Base-by-base conservation (phyloP, 1,140 invertebrate species). In the Phymastichus coffea region DNA sequence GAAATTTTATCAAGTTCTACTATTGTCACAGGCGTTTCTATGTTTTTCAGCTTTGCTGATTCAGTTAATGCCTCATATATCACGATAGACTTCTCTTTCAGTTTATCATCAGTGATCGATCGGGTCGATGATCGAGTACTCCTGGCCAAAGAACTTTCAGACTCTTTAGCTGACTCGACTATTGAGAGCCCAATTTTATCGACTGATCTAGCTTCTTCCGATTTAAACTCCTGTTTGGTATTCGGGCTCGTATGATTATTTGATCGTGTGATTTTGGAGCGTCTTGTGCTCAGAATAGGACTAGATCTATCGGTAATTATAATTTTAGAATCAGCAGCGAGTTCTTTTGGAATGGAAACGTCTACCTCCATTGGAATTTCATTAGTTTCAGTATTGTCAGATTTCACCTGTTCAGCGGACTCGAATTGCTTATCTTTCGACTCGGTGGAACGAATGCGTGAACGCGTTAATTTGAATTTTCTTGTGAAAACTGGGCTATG, bases 401-500 rank as follows among this genome's bases (percentile, higher is more conserved):
- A 30, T 12, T 38, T 26, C 8, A n/a, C 2, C 10, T 46, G 33
- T 22, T 52, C 14, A 4, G 10, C 1, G 0, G 6, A 17, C 15
- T 53, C 46, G 7, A 7, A 20, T 33, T 41, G 23, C 9, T 51
- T 56, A 37, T 56, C 25, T n/a, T 59, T 58, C 8, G n/a, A 26
- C 7, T 58, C 57, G 1, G 28, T 43, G n/a, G n/a, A n/a, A 14
- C 30, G 51, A 17, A 23, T 44, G 22, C 59, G 44, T 0, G 52
- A 61, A 17, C 59, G 59, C 6, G 52, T 55, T 15, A 55, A 12
- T 23, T 56, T 61, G 7, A 20, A 17, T 9, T 46, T 61, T 35
- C 17, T 47, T 2, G 26, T 48, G 12, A 54, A 14, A 33, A 54
- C 25, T 19, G 57, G 57, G 48, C 57, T 54, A 0, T 15, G 23